phyloP scores from a whole-genome alignment of 2,888 invertebrate species.

The Aphodius granarius region DNA sequence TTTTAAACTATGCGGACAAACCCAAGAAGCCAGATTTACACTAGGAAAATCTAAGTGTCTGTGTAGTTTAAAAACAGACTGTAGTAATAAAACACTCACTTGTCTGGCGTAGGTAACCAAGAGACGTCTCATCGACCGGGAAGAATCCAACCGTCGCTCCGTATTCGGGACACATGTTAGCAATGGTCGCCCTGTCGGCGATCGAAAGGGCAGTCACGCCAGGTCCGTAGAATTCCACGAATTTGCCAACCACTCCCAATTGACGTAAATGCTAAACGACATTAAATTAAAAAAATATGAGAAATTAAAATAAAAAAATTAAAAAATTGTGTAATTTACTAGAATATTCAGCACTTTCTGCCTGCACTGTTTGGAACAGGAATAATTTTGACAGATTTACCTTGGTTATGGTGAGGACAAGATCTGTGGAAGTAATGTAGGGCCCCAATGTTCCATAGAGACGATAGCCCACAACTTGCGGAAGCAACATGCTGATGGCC shows the following conservation, averaged over 20 bases:
- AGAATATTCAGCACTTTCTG: no score
- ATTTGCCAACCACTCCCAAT: constrained; percentile 96
- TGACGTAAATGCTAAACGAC: constrained; percentile 70
- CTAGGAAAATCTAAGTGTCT: no score
- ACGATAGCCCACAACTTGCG: constrained; percentile 94
- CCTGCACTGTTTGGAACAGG: no score
- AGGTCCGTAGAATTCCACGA: constrained; percentile 98
- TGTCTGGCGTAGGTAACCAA: constrained; percentile 84
- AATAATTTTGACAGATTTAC: no score
- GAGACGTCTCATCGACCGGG: constrained; percentile 81
- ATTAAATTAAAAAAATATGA: neutral
- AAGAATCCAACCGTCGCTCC: constrained; percentile 97
- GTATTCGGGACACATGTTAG: constrained; percentile 99
- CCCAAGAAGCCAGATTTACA: no score
- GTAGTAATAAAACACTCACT: constrained; percentile 57
- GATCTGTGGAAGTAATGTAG: constrained; percentile 92
- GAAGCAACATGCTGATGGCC: constrained; percentile 94
- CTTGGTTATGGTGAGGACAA: constrained; percentile 97
- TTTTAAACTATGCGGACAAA: no score
- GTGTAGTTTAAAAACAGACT: no score
- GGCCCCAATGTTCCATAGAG: constrained; percentile 79
- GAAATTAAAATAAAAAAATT: neutral
- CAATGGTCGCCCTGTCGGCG: constrained; percentile 96
- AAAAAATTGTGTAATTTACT: no score
- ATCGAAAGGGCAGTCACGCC: constrained; percentile 90